Base-by-base conservation (phyloP, 2,113 vertebrate species). In the Nansenia antarctica region DNA sequence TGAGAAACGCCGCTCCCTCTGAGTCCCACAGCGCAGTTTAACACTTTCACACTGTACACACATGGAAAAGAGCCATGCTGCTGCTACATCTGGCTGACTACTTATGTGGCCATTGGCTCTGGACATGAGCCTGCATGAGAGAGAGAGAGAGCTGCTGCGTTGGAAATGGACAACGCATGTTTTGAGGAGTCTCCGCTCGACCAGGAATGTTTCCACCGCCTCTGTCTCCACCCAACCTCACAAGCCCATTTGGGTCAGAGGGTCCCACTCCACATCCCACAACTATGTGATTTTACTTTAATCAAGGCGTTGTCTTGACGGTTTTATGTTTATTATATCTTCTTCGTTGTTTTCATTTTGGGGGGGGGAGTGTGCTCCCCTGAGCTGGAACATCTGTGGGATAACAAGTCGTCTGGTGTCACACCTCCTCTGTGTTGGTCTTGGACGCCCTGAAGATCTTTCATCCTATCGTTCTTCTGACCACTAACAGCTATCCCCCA, bases 51-150 rank as follows among this genome's bases (percentile, higher is more conserved):
- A 69, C 42, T 39, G 58, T 22, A 34, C 49, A 74, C 32, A 49
- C 45, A 27, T 31, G 35, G 27, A 60, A 72, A 70, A 65, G 60
- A 76, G 61, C 45, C 70, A 67, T 1, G 1, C 67, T 58, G 1
- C 67, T 58, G 78, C 57, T 75, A 18, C 74, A 72, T 82, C 59
- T 80, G 85, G 30, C 53, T 66, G 68, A 11, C 62, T 80, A 66
- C 45, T 72, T 62, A 73, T 72, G 69, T 54, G 62, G 14, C 65
- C 71, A 45, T 62, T 22, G 47, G 69, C 60, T 42, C 66, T 30
- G 53, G 32, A 18, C 67, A n/a, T n/a, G n/a, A 63, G 37, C 2
- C 52, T 73, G 49, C 55, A 24, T 52, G 45, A 35, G 65, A 73
- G 72, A n/a, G n/a, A n/a, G 39, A 27, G 11, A 27, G n/a, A 29